Base-by-base conservation (phyloP, 2,113 vertebrate genomes). In the Symphodus melops region DNA sequence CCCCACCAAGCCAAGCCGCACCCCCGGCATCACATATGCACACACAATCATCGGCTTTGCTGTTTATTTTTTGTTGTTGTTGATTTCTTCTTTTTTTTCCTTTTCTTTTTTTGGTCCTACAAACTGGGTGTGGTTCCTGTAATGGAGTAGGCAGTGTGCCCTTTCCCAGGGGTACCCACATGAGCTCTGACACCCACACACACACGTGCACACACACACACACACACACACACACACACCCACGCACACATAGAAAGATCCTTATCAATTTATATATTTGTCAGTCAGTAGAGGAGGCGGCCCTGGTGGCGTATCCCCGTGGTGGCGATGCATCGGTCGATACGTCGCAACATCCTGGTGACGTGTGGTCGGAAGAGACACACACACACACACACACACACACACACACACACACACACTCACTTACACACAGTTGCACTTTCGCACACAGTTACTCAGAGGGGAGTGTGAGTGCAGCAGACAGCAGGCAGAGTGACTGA, bases 111-210 rank as follows among this genome's bases (percentile, higher is more conserved):
- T 23, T 63, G 49, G n/a, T 93, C 93, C 55, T 81, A 71, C 53
- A 95, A 95, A 88, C 92, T 93, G 96, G 97, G 97, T 96, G 96
- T 97, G 97, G 96, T 94, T 88, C 87, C 88, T 77, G 76, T 64
- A 74, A 81, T 82, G 64, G 80, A 80, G 83, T 72, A 79, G 63
- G 68, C 77, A 67, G 60, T 28, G 33, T 68, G 65, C 80, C 58
- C 65, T 19, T 48, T 85, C 89, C 89, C 83, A 82, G 75, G 68
- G 75, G 81, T 48, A 41, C 64, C 9, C 62, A 71, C 72, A 52
- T 17, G 53, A 56, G 21, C 55, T 44, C 53, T 11, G 11, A 86
- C 62, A 53, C 51, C 28, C 28, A 33, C 28, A 70, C 52, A 68
- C 41, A 28, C 61, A 66, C 73, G 66, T 62, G 55, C 62, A 58